A percentile compares a stretch with the other conserved stretches of the same genome.
These are phyloP conservation scores for Xylophagus ater DNA, from an alignment of 2,888 invertebrate species.

Conservation along the genomic window DNA sequence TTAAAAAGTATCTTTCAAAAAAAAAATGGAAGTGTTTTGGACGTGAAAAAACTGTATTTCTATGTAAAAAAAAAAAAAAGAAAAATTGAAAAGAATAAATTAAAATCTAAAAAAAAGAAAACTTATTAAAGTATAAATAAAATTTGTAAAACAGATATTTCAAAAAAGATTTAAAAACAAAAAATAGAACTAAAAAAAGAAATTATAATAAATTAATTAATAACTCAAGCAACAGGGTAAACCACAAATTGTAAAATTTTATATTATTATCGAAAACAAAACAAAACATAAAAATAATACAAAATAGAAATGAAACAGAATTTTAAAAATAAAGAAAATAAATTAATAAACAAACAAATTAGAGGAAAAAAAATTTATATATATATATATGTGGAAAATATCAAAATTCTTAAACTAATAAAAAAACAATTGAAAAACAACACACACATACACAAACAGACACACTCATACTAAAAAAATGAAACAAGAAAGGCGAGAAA, in stretches of 20 bases:
- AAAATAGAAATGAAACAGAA: neutral
- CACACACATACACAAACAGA: too few species aligned
- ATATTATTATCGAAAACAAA: slow-evolving; percentile 9
- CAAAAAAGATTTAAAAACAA: neutral
- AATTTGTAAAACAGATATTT: neutral
- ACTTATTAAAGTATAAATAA: neutral
- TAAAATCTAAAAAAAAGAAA: slow-evolving; percentile 1
- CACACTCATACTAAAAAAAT: too few species aligned
- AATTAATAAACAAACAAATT: neutral
- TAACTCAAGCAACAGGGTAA: slow-evolving; percentile 11
- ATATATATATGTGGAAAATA: neutral
- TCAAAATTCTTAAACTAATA: neutral
- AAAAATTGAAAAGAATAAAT: slow-evolving; percentile 6
- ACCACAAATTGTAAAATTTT: slow-evolving; percentile 12
- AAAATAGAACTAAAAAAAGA: slow-evolving; percentile 3
- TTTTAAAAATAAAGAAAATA: neutral
- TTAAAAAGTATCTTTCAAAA: too few species aligned
- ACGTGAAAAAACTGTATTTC: too few species aligned
- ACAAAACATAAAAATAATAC: slow-evolving; percentile 1
- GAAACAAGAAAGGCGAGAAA: too few species aligned
- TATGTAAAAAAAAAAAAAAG: slow-evolving; percentile 6
- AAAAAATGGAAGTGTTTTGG: too few species aligned
- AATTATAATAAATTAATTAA: neutral
- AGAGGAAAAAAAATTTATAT: neutral
- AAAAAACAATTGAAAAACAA: too few species aligned